Percentiles rank a stretch among this genome's conserved stretches.
phyloP scores from a whole-genome alignment of 2,888 invertebrate genomes.

The Aphidius colemani region DNA sequence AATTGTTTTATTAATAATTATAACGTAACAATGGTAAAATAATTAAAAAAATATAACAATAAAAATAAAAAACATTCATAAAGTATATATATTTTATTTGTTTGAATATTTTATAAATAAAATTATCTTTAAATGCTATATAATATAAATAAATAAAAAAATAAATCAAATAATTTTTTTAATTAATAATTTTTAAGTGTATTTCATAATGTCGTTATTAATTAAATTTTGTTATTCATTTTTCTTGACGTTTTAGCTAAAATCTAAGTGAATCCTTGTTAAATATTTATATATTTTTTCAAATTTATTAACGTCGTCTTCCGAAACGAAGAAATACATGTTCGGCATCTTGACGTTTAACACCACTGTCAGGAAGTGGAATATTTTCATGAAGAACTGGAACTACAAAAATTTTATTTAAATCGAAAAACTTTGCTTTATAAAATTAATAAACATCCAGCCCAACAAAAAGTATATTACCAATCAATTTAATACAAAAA shows the following conservation, averaged over 20 bases:
- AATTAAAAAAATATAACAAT: slow-evolving; percentile 18
- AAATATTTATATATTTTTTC: not conserved
- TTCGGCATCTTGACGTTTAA: slow-evolving; percentile 86
- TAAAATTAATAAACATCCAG: no score
- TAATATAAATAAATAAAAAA: not conserved
- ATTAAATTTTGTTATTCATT: slow-evolving; percentile 6
- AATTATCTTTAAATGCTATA: not conserved
- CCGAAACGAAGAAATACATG: slow-evolving; percentile 91
- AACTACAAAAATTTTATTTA: slow-evolving; percentile 36
- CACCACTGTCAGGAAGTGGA: slow-evolving; percentile 67
- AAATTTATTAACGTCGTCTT: slow-evolving; percentile 69
- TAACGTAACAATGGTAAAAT: slow-evolving; percentile 13
- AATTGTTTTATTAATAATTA: not conserved
- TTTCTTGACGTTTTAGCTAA: slow-evolving; percentile 24
- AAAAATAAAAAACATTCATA: slow-evolving; percentile 3
- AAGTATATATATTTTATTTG: not conserved
- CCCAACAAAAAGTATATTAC: no score
- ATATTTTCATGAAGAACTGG: slow-evolving; percentile 53
- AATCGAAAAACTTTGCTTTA: no score
- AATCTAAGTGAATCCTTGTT: slow-evolving; percentile 25
- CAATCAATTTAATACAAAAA: no score
- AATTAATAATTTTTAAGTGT: not conserved
- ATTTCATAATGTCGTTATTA: slow-evolving; percentile 4
- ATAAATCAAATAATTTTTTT: not conserved
- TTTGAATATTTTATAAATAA: not conserved